These are phyloP conservation scores for Mirounga angustirostris DNA, from an alignment of 2,113 vertebrate species.

Conservation along the genomic window DNA sequence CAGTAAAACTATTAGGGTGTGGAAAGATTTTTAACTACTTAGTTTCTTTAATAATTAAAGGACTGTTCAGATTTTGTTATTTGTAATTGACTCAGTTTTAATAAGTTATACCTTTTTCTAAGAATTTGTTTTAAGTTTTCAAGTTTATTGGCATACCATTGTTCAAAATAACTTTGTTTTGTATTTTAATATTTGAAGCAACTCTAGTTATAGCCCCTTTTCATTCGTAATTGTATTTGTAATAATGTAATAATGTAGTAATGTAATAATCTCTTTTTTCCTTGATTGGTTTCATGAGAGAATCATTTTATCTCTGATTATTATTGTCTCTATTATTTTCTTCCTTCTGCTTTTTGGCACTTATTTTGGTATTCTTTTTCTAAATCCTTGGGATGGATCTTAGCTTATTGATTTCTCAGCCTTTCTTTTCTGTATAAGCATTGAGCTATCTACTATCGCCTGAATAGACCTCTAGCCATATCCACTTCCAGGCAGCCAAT, in stretches of 20 bases:
- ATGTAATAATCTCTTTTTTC: neutral
- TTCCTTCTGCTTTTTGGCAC: neutral
- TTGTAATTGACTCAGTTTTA: neutral
- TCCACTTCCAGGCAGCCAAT: neutral
- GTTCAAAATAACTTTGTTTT: neutral
- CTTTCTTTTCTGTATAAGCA: neutral
- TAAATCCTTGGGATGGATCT: neutral
- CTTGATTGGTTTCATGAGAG: neutral
- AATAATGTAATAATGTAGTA: neutral
- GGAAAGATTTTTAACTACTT: neutral
- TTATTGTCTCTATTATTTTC: neutral
- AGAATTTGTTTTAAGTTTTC: neutral
- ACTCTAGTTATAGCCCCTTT: neutral
- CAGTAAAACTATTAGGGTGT: neutral
- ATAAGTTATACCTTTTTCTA: neutral
- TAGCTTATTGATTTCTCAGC: neutral
- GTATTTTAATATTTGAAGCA: slow-evolving; percentile 24
- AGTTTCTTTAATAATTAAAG: neutral
- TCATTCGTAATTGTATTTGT: neutral
- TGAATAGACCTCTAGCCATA: neutral
- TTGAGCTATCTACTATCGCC: neutral
- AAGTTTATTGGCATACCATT: neutral
- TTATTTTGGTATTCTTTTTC: neutral
- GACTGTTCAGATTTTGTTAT: neutral
- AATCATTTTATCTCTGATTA: neutral